Conservation (phyloP, 2,888 invertebrate genomes). For the Hydrotaea cyrtoneurina region DNA sequence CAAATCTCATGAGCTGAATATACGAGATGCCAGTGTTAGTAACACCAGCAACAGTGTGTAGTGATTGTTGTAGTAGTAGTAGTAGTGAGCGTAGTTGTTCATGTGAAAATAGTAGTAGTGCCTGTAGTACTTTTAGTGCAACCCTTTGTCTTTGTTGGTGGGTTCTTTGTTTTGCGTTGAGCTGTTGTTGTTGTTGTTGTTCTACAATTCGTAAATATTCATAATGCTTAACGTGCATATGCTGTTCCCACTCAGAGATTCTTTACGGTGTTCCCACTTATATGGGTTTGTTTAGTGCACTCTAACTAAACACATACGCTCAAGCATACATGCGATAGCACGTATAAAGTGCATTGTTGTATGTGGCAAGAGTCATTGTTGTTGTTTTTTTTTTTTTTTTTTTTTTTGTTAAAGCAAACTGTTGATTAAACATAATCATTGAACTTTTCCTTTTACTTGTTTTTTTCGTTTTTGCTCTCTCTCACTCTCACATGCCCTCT, state of each 20-base stretch:
- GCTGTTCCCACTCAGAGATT: neutral
- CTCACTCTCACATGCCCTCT: neutral
- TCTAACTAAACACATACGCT: too few relatives aligned
- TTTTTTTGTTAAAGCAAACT: constrained; percentile 11
- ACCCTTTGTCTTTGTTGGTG: too few relatives aligned
- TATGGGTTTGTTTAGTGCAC: neutral
- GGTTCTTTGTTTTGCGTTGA: too few relatives aligned
- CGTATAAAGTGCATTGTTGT: neutral
- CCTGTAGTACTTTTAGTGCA: neutral
- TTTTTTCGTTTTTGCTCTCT: too few relatives aligned
- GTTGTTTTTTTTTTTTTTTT: constrained; percentile 18
- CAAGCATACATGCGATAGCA: too few relatives aligned
- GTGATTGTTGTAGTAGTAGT: neutral
- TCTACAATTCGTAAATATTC: constrained; percentile 5
- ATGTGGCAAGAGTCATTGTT: neutral
- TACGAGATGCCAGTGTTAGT: too few relatives aligned
- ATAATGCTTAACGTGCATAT: neutral
- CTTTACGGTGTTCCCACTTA: neutral
- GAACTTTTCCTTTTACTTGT: constrained; percentile 8
- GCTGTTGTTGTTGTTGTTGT: neutral
- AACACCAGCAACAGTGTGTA: neutral
- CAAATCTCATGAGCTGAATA: too few relatives aligned
- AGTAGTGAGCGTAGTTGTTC: too few relatives aligned
- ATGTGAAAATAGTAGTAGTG: neutral
- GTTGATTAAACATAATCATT: constrained; percentile 34